A percentile compares a stretch with the other conserved stretches of the same genome.
phyloP scores from a whole-genome alignment of 2,888 invertebrate genomes.

The Calliphora vomitoria region DNA sequence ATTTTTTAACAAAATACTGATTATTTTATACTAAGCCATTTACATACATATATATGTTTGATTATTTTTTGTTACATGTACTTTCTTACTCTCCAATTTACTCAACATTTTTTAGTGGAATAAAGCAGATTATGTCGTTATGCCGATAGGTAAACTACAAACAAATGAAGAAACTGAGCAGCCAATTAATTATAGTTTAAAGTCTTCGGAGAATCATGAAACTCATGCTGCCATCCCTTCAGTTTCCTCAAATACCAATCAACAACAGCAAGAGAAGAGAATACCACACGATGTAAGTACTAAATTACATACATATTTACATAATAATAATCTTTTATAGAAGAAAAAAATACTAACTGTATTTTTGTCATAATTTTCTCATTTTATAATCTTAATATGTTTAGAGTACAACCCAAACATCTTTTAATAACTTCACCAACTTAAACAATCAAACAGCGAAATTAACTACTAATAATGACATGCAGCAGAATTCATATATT shows the following conservation, averaged over 20 bases:
- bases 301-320: not conserved
- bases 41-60: too few relatives aligned
- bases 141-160: constrained; percentile 49
- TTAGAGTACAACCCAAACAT: constrained; percentile 30
- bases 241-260: constrained; percentile 18
- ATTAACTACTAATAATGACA: constrained; percentile 12
- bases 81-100: not conserved
- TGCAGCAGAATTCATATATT: constrained; percentile 24
- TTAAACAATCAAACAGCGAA: constrained; percentile 24
- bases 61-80: not conserved
- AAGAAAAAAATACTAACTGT: not conserved
- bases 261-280: constrained; percentile 54
- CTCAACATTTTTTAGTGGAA: constrained; percentile 54
- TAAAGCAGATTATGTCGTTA: constrained; percentile 54
- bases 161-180: constrained; percentile 35
- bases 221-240: not conserved
- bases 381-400: not conserved
- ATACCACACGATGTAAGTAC: constrained; percentile 23
- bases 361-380: not conserved
- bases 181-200: constrained; percentile 66
- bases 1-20: too few relatives aligned
- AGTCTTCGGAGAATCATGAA: constrained; percentile 35
- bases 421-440: constrained; percentile 24
- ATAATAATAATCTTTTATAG: too few relatives aligned
- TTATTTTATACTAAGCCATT: not conserved